phyloP scores from a whole-genome alignment of 2,797 vertebrate species.

The Sebastes hopkinsi region DNA sequence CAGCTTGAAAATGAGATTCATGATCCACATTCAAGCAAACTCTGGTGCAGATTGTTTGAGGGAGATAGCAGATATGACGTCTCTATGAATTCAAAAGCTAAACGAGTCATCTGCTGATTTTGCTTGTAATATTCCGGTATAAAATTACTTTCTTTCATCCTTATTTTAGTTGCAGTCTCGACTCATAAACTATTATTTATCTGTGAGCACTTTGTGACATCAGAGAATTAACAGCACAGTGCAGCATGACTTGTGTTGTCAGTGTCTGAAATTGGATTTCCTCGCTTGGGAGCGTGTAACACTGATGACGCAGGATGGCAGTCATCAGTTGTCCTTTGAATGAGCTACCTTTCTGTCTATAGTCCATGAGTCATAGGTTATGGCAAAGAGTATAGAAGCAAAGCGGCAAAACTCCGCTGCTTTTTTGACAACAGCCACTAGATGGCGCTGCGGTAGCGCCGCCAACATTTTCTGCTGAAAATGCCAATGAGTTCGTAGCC shows the following conservation, averaged over 20 bases:
- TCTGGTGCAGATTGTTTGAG: not conserved
- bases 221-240: not conserved
- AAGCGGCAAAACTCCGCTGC: too few relatives aligned
- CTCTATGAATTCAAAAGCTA: not conserved
- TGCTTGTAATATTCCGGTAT: not conserved
- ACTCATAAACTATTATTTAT: not conserved
- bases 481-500: too few relatives aligned
- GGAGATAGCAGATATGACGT: not conserved
- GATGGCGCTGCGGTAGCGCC: too few relatives aligned
- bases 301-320: not conserved
- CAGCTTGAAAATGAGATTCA: not conserved
- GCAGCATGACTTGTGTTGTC: not conserved
- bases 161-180: not conserved
- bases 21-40: not conserved
- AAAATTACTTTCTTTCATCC: not conserved
- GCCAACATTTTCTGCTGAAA: too few relatives aligned
- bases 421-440: too few relatives aligned
- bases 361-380: too few relatives aligned
- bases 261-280: not conserved
- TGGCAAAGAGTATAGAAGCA: too few relatives aligned
- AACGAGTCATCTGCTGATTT: not conserved
- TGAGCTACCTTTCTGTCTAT: not conserved
- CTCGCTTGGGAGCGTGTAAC: not conserved
- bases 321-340: not conserved
- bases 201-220: not conserved